Percentiles rank a stretch among this genome's conserved stretches.
Conservation (phyloP, 2,113 vertebrate species). For the Hippocampus abdominalis region DNA sequence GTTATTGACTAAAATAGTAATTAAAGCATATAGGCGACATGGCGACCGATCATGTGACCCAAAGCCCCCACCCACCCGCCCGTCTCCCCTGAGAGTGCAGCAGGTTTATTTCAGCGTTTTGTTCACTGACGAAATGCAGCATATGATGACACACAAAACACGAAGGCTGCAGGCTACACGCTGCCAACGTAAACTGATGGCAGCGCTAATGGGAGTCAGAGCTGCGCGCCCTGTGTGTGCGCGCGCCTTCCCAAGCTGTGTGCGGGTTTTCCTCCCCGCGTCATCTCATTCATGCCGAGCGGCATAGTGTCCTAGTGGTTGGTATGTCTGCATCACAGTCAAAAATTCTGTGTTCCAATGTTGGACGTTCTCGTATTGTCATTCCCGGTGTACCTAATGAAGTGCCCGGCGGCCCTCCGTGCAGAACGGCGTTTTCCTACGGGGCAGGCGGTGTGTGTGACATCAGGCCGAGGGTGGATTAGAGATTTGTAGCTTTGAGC, state of each 20-base stretch:
- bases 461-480: constrained; percentile 41
- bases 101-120: background rate
- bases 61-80: background rate
- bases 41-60: too few relatives aligned
- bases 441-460: constrained; percentile 24
- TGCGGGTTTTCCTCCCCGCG: background rate
- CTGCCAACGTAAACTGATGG: constrained; percentile 40
- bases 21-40: too few relatives aligned
- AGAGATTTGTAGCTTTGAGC: constrained; percentile 50
- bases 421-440: background rate
- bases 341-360: too few relatives aligned
- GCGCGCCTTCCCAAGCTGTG: constrained; percentile 5
- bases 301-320: too few relatives aligned
- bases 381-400: background rate
- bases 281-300: background rate
- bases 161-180: constrained; percentile 44
- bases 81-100: background rate
- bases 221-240: constrained; percentile 7
- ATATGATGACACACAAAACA: background rate
- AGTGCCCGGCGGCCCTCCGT: background rate
- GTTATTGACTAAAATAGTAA: too few relatives aligned
- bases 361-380: background rate
- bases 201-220: constrained; percentile 47
- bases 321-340: too few relatives aligned
- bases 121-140: constrained; percentile 28